Percentiles rank a stretch among this genome's conserved stretches.
Evolutionary conservation across 2,113 vertebrate genomes (phyloP).

Genomic region (Notarius lentiginosus): DNA sequence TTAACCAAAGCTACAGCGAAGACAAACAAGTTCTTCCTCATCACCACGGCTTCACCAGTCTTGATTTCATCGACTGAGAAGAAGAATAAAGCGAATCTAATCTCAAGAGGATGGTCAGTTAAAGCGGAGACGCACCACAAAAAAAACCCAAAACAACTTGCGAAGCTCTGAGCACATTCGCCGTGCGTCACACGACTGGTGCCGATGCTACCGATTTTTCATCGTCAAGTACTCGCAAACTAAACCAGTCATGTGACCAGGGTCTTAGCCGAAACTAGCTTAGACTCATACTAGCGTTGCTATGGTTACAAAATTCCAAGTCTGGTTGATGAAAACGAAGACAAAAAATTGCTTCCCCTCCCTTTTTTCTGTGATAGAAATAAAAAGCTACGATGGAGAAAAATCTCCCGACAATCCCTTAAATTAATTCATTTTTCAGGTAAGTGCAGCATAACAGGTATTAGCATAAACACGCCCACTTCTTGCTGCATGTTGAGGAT

Average conservation of each 20-base stretch:
- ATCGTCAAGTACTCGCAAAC: no score
- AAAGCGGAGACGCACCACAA: no score
- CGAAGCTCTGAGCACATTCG: no score
- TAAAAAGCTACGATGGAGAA: neutral
- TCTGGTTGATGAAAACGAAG: neutral
- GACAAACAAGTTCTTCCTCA: neutral
- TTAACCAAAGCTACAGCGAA: neutral
- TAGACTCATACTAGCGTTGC: neutral
- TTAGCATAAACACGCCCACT: no score
- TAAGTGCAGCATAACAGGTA: neutral
- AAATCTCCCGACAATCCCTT: neutral
- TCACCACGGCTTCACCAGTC: neutral
- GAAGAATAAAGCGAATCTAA: neutral
- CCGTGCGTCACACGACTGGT: no score
- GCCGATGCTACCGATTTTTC: no score
- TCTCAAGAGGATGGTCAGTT: no score
- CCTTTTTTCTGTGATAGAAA: neutral
- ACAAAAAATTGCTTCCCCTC: neutral
- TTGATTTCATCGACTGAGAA: neutral
- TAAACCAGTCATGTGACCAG: no score
- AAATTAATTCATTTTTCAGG: neutral
- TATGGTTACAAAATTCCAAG: neutral
- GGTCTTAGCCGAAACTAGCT: neutral
- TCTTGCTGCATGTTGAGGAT: neutral
- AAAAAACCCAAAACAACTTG: no score